phyloP scores from a whole-genome alignment of 2,113 vertebrate species.

The Anguilla rostrata region DNA sequence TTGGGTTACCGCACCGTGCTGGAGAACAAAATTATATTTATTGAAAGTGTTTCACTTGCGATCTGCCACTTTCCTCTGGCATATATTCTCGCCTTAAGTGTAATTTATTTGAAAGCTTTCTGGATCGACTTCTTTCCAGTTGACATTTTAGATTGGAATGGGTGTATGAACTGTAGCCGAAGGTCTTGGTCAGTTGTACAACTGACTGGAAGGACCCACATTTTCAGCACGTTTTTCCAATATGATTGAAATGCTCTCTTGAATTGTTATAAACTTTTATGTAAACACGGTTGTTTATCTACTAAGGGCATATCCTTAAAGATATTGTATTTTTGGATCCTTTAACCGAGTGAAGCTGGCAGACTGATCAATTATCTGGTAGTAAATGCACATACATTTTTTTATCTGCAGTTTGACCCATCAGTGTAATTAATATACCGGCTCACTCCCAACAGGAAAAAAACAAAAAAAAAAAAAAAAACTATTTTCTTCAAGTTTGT shows the following conservation, averaged over 20 bases:
- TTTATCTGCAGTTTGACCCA: conserved; percentile 2
- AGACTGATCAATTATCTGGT: neutral
- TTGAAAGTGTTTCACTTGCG: conserved; percentile 6
- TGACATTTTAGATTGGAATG: neutral
- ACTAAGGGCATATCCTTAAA: conserved; percentile 6
- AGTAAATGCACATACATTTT: conserved; percentile 6
- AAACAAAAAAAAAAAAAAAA: neutral
- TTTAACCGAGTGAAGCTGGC: neutral
- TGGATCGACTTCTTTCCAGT: neutral
- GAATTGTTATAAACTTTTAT: conserved; percentile 8
- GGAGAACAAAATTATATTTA: neutral
- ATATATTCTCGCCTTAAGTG: conserved; percentile 22
- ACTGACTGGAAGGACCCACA: neutral
- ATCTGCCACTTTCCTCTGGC: conserved; percentile 7
- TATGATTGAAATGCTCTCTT: neutral
- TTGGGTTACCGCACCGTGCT: conserved; percentile 16
- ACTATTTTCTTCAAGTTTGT: neutral
- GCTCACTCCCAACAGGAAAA: conserved; percentile 8
- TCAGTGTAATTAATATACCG: conserved; percentile 19
- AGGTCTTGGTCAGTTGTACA: conserved; percentile 1
- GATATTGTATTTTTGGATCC: conserved; percentile 5
- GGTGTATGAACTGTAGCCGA: conserved; percentile 10
- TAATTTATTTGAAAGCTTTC: neutral
- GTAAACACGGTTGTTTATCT: neutral
- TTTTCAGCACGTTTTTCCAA: neutral